Evolutionary conservation across 2,888 invertebrate genomes (phyloP), one percentile per base, ranked within the genome.

Genomic region (Meiosimyza platycephala): DNA sequence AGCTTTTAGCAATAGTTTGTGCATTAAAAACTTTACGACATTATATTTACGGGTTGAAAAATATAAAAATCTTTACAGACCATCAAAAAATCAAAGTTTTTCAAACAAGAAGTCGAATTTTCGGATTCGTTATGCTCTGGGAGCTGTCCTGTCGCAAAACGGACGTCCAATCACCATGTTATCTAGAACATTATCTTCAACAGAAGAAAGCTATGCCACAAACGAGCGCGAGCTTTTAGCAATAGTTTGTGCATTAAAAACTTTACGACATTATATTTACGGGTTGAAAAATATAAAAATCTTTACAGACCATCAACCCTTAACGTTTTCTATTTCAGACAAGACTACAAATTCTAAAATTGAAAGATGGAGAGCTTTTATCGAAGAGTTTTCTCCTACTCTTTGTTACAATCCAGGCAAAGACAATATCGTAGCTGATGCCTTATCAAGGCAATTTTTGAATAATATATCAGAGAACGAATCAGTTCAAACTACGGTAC

Each of bases 191-290:
- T 28, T 28, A 28, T 28, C 28, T 28, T 28, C 28, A 4, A 28
- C 67, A 11, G 74, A 75, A 60, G 57, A 74, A 62, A 70, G 52
- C 40, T 74, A 83, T 57, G 77, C 78, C 5, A 79, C 68, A 6
- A 74, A 72, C 40, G 67, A 74, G 40, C 73, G 67, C 12, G 73
- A 71, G 40, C 57, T 74, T 18, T 63, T 74, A n/a, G 72, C 72
- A 7, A 74, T 72, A 28, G 62, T 72, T 13, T 74, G 72, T 68
- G 64, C 72, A 0, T 74, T 80, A 5, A 83, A 85, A 76, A 80
- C 81, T 60, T 83, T 86, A 40, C 69, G 84, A 22, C 83, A 83
- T 7, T 85, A 85, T 59, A 33, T 86, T 6, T 85, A 83, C 48
- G 85, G 85, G 2, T 77, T 78, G 47, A 79, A 63, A 18, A 51